Evolutionary conservation across 2,113 vertebrate genomes (phyloP), one percentile per base, ranked within the genome.

Genomic region (Tragelaphus scriptus): DNA sequence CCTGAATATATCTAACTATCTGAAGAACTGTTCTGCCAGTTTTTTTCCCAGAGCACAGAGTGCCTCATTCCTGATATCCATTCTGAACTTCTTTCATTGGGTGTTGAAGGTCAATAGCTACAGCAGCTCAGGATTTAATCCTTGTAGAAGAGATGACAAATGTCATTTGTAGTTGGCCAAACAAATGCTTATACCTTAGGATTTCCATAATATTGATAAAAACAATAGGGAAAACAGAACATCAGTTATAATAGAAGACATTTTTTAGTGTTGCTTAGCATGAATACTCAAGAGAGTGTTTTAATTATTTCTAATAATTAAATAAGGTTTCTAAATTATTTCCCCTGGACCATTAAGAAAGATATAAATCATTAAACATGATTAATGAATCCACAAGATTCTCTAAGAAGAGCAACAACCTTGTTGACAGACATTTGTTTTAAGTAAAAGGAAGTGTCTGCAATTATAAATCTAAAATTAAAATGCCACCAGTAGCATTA

Each of bases 401-500:
- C 53, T 90, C 40, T 85, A 92, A 95, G 94, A 65, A 92, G 44
- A 89, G 58, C 65, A 92, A 63, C 55, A 79, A 94, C 56, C 95
- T 79, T 53, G 86, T 94, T 86, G 56, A 49, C 85, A 87, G 96
- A 87, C 7, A 65, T 96, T 98, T 98, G 13, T 97, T 98, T 98
- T 96, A 97, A 98, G 93, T 36, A 91, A 97, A 96, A 97, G 56
- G 10, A 98, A 98, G 95, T 36, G 14, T 19, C 32, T 97, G 25
- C 79, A 94, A 98, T 93, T 96, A 90, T 49, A 98, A 87, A 32
- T 17, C 25, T 79, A 8, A 84, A 96, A 98, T 98, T 98, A 97
- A 98, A 98, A 97, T 80, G 6, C 49, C n/a, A 75, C 93, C 47
- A 85, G 61, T 53, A 1, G 6, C 36, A 96, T 98, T 88, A 94